These are phyloP conservation scores for Andrena camellia DNA, from an alignment of 2,888 invertebrate genomes.

Conservation along the genomic window DNA sequence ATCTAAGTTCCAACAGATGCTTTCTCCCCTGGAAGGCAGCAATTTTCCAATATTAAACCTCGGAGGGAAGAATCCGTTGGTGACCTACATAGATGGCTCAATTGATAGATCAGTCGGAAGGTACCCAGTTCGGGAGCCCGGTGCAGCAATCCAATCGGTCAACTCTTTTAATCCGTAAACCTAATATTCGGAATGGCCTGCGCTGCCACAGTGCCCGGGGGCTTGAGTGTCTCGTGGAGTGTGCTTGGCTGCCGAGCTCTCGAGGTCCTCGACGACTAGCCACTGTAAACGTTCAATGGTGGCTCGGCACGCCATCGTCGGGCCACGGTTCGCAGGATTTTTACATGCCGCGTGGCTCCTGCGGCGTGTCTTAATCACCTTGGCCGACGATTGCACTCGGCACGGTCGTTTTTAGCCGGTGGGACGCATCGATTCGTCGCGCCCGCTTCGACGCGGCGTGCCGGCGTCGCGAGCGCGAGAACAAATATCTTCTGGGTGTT, in stretches of 20 bases:
- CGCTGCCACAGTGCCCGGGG: not conserved
- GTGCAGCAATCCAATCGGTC: conserved; percentile 8
- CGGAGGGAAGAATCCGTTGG: not conserved
- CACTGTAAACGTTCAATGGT: not conserved
- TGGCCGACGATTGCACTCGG: conserved; percentile 2
- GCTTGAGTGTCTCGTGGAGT: not conserved
- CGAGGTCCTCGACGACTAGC: not conserved
- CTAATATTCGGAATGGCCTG: conserved; percentile 5
- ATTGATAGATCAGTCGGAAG: conserved; percentile 7
- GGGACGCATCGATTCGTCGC: conserved; percentile 34
- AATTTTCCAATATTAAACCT: conserved; percentile 23
- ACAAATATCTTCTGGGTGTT: conserved; percentile 13
- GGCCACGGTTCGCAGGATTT: conserved; percentile 1
- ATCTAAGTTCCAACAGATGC: not conserved
- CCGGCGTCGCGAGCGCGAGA: not conserved
- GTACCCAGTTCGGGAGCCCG: not conserved
- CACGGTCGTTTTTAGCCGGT: conserved; percentile 19
- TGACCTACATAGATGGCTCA: conserved; percentile 2
- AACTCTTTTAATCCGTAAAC: conserved; percentile 11
- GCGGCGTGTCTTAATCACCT: conserved; percentile 18
- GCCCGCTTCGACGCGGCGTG: not conserved
- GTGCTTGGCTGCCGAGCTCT: not conserved
- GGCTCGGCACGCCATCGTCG: not conserved
- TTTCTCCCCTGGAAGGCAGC: not conserved
- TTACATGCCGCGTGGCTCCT: not conserved